Percentiles rank a stretch among this genome's conserved stretches.
These are phyloP conservation scores for Anolis carolinensis DNA, from an alignment of 2,113 vertebrate genomes.

Conservation along the genomic window DNA sequence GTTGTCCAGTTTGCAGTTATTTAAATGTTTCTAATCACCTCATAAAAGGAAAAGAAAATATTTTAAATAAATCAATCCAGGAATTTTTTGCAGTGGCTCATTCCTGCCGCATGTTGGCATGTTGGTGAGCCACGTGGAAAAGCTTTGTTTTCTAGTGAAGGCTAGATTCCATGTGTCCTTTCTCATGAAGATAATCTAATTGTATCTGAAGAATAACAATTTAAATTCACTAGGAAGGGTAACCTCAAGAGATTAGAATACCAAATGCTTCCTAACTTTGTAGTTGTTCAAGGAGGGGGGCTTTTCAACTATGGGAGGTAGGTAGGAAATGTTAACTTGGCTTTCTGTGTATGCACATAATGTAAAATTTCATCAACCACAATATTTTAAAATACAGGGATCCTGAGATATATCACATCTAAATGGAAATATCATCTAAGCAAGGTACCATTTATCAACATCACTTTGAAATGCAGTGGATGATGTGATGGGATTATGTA, in stretches of 20 bases:
- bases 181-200: neutral
- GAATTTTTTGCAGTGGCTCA: neutral
- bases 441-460: constrained; percentile 93
- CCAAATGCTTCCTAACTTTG: constrained; percentile 24
- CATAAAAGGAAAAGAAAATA: neutral
- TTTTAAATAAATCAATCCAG: neutral
- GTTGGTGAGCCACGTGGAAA: neutral
- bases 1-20: neutral
- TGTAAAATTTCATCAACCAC: constrained; percentile 78
- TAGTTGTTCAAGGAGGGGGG: constrained; percentile 25
- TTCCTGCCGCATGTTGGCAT: neutral
- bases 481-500: constrained; percentile 98
- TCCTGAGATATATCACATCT: constrained; percentile 94
- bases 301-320: constrained; percentile 50
- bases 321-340: constrained; percentile 52
- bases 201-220: neutral
- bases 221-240: constrained; percentile 29
- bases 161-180: neutral
- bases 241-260: constrained; percentile 6
- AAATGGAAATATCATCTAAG: constrained; percentile 95
- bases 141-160: neutral
- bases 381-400: constrained; percentile 77
- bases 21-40: neutral
- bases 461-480: constrained; percentile 86
- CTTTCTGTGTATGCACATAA: constrained; percentile 71